These are phyloP conservation scores for Epinephelus moara DNA, from an alignment of 2,113 vertebrate genomes.

Conservation along the genomic window DNA sequence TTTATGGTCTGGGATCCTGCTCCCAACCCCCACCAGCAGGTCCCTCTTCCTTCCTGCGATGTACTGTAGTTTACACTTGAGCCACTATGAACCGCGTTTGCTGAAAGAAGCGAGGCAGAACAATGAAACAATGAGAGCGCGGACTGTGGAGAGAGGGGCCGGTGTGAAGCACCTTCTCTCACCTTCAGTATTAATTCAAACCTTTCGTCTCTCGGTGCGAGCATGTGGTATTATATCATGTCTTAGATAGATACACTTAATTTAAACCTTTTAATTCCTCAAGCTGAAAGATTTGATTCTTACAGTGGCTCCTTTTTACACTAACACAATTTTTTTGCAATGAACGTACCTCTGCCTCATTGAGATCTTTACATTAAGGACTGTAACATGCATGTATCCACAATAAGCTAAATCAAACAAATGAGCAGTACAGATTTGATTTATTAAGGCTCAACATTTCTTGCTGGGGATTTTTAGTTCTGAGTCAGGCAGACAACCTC, in stretches of 20 bases:
- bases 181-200: slow-evolving; percentile 42
- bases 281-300: neutral
- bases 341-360: neutral
- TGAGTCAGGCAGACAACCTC: neutral
- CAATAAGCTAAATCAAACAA: neutral
- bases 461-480: neutral
- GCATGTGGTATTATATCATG: slow-evolving; percentile 3
- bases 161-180: slow-evolving; percentile 29
- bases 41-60: slow-evolving; percentile 87
- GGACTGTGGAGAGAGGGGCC: slow-evolving; percentile 41
- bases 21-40: slow-evolving; percentile 80
- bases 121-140: slow-evolving; percentile 82
- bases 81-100: slow-evolving; percentile 71
- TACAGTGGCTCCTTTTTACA: neutral
- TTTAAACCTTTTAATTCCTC: neutral
- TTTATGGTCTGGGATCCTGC: slow-evolving; percentile 82
- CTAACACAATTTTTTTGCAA: neutral
- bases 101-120: slow-evolving; percentile 74
- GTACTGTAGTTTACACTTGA: slow-evolving; percentile 86
- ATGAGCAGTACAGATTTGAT: neutral
- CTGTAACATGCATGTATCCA: neutral
- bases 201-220: slow-evolving; percentile 22
- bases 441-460: neutral
- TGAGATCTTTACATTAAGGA: neutral
- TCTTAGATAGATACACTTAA: neutral